Conservation (phyloP, 2,797 vertebrate genomes). For the Gobio occitaniae region DNA sequence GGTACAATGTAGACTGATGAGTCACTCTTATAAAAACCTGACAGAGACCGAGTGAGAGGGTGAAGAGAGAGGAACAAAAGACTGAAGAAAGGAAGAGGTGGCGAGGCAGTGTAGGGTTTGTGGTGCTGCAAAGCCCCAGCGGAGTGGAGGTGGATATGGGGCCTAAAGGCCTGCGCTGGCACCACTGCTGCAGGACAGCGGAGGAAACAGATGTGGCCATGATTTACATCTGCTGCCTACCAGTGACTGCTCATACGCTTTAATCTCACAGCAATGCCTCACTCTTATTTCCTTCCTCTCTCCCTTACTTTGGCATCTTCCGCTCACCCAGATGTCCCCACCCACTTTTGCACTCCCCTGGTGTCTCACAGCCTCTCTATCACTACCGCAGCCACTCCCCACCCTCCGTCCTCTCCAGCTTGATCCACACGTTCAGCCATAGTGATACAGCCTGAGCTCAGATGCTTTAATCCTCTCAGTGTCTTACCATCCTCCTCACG, state of each 20-base stretch:
- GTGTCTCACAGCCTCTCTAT: background rate
- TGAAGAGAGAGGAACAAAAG: constrained; percentile 23
- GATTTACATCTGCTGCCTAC: constrained; percentile 59
- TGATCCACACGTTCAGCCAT: constrained; percentile 13
- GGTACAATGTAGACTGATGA: constrained; percentile 53
- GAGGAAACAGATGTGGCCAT: constrained; percentile 59
- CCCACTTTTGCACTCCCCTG: constrained; percentile 27
- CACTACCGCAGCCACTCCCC: constrained; percentile 5
- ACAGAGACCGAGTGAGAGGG: constrained; percentile 16
- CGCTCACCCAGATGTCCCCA: constrained; percentile 38
- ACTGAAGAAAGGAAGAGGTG: constrained; percentile 12
- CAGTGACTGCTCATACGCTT: constrained; percentile 53
- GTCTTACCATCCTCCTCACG: background rate
- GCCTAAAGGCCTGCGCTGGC: constrained; percentile 55
- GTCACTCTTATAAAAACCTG: constrained; percentile 50
- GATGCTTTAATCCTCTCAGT: constrained; percentile 36
- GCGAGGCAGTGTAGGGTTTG: constrained; percentile 28
- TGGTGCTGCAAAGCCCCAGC: constrained; percentile 34
- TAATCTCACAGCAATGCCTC: constrained; percentile 55
- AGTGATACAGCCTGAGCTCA: background rate
- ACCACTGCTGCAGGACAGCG: constrained; percentile 45
- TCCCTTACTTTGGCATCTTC: constrained; percentile 29
- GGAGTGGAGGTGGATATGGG: constrained; percentile 49
- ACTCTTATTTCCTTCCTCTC: constrained; percentile 22
- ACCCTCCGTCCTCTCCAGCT: constrained; percentile 28